Percentiles rank a stretch among this genome's conserved stretches.
These are phyloP conservation scores for Pedionomus torquatus DNA, from an alignment of 2,113 vertebrate genomes.

Conservation along the genomic window DNA sequence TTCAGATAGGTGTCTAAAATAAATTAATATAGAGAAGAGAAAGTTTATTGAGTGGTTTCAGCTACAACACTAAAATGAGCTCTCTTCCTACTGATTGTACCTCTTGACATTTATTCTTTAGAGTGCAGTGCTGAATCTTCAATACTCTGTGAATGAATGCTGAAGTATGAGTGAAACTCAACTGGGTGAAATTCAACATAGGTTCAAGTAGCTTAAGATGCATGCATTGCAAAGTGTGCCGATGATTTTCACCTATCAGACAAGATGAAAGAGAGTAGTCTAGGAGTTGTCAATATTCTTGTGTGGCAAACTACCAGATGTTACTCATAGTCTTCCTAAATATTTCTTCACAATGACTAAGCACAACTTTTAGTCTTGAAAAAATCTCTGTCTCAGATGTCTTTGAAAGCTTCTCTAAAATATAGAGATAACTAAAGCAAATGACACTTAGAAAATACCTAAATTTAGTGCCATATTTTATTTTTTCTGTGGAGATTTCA, in stretches of 20 bases:
- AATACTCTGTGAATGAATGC: not conserved
- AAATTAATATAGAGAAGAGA: slow-evolving; percentile 24
- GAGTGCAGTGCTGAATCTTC: not conserved
- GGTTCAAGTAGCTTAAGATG: not conserved
- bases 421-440: not conserved
- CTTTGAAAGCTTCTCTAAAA: not conserved
- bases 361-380: not conserved
- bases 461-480: not conserved
- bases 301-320: not conserved
- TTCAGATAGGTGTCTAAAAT: slow-evolving; percentile 36
- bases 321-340: not conserved
- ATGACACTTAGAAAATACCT: not conserved
- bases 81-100: not conserved
- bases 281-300: not conserved
- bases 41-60: not conserved
- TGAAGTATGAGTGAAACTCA: not conserved
- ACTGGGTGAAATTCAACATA: not conserved
- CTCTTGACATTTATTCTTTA: slow-evolving; percentile 47
- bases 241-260: not conserved
- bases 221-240: not conserved
- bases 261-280: not conserved
- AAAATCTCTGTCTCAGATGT: not conserved
- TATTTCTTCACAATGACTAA: not conserved
- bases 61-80: not conserved
- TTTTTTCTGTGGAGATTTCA: not conserved